These are phyloP conservation scores for Ochropleura plecta DNA, from an alignment of 2,888 invertebrate genomes.

Conservation along the genomic window DNA sequence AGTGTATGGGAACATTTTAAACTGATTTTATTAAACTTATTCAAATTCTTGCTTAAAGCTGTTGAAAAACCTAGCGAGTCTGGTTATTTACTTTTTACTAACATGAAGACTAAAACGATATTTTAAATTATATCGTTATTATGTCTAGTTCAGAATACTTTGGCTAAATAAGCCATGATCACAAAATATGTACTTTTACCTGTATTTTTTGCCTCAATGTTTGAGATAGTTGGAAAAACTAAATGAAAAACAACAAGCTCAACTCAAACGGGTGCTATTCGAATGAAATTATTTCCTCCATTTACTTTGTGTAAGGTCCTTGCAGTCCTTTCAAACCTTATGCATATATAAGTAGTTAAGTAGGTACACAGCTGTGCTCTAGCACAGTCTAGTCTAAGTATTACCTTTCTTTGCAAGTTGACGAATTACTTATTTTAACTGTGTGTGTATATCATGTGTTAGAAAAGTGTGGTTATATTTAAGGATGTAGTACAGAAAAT, in stretches of 20 bases:
- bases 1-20: background rate
- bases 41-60: background rate
- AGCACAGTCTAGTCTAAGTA: background rate
- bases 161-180: background rate
- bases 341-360: too few relatives aligned
- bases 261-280: background rate
- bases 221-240: background rate
- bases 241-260: constrained; percentile 4
- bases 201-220: background rate
- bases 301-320: background rate
- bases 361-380: background rate
- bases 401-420: background rate
- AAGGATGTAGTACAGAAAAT: too few relatives aligned
- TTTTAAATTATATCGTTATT: background rate
- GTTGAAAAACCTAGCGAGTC: background rate
- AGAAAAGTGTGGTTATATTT: too few relatives aligned
- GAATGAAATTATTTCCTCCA: background rate
- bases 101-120: background rate
- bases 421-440: background rate
- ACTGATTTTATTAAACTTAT: background rate
- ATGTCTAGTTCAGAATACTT: background rate
- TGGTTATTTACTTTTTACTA: background rate
- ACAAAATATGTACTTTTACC: background rate
- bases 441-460: too few relatives aligned
- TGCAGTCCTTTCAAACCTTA: background rate